These are phyloP conservation scores for Rhagophthalmus giganteus DNA, from an alignment of 2,888 invertebrate species.

Conservation along the genomic window DNA sequence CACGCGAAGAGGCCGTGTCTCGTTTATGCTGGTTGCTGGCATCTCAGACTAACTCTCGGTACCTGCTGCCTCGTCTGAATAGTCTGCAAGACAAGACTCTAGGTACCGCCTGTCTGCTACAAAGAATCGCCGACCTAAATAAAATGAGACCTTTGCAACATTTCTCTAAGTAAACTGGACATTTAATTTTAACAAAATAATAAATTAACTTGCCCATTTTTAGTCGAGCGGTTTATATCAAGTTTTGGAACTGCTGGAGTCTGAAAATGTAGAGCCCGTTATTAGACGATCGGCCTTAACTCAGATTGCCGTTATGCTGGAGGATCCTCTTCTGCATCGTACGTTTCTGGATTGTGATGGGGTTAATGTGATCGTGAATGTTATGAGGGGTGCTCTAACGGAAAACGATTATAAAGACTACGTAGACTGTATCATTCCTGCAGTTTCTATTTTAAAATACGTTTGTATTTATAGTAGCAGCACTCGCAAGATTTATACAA, in stretches of 20 bases:
- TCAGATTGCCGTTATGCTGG: constrained; percentile 68
- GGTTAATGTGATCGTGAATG: constrained; percentile 56
- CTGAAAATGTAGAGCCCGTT: constrained; percentile 62
- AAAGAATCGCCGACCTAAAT: constrained; percentile 49
- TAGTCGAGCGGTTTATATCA: constrained; percentile 58
- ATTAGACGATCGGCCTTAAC: constrained; percentile 68
- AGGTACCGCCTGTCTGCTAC: constrained; percentile 54
- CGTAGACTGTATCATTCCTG: constrained; percentile 59
- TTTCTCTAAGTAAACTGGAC: constrained; percentile 51
- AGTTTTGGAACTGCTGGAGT: constrained; percentile 53
- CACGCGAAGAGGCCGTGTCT: constrained; percentile 58
- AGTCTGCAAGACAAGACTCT: constrained; percentile 56
- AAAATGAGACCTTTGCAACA: constrained; percentile 45
- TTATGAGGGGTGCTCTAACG: constrained; percentile 55
- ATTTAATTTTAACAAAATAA: constrained; percentile 1
- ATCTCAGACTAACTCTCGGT: constrained; percentile 53
- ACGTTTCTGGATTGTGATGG: constrained; percentile 64
- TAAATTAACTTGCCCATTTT: constrained; percentile 27
- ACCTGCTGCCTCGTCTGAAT: constrained; percentile 57
- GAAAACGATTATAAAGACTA: constrained; percentile 57
- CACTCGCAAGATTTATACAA: constrained; percentile 62
- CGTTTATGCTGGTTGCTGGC: constrained; percentile 59
- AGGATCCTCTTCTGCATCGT: constrained; percentile 64
- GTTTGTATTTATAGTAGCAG: constrained; percentile 59
- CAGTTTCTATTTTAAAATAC: constrained; percentile 56